Percentiles rank a stretch among this genome's conserved stretches.
Evolutionary conservation across 2,113 vertebrate species (phyloP).

Genomic region (Bos indicus): DNA sequence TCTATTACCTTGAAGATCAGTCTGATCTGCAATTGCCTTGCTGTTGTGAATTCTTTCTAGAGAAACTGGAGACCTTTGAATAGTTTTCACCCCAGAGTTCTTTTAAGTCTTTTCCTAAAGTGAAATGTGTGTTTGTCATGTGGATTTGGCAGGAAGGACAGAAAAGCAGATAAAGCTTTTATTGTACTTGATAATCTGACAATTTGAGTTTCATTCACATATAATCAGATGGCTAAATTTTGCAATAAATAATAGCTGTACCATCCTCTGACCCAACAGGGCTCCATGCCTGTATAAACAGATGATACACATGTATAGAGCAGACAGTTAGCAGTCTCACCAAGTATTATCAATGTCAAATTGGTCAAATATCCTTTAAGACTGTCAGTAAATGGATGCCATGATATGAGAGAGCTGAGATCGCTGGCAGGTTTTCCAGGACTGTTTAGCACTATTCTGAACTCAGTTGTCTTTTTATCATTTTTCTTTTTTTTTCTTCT

Average conservation of each 20-base stretch:
- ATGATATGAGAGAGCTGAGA: not conserved
- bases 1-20: slow-evolving; percentile 32
- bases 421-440: not conserved
- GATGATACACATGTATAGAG: slow-evolving; percentile 55
- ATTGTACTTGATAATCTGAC: slow-evolving; percentile 54
- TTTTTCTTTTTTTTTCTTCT: not conserved
- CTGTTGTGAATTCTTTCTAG: slow-evolving; percentile 25
- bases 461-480: not conserved
- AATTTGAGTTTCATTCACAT: slow-evolving; percentile 67
- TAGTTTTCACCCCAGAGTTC: slow-evolving; percentile 67
- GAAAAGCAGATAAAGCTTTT: slow-evolving; percentile 69
- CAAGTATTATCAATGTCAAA: slow-evolving; percentile 35
- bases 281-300: slow-evolving; percentile 59
- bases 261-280: slow-evolving; percentile 46
- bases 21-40: slow-evolving; percentile 46
- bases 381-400: not conserved
- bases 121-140: slow-evolving; percentile 46
- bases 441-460: not conserved
- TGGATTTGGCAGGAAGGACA: slow-evolving; percentile 65
- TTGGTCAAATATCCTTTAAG: slow-evolving; percentile 42
- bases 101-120: slow-evolving; percentile 65
- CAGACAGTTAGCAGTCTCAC: slow-evolving; percentile 58
- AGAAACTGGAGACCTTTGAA: slow-evolving; percentile 59
- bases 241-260: slow-evolving; percentile 53
- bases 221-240: slow-evolving; percentile 54